Percentiles rank a stretch among this genome's conserved stretches.
phyloP scores from a whole-genome alignment of 2,113 vertebrate species.

The Copsychus sechellarum region DNA sequence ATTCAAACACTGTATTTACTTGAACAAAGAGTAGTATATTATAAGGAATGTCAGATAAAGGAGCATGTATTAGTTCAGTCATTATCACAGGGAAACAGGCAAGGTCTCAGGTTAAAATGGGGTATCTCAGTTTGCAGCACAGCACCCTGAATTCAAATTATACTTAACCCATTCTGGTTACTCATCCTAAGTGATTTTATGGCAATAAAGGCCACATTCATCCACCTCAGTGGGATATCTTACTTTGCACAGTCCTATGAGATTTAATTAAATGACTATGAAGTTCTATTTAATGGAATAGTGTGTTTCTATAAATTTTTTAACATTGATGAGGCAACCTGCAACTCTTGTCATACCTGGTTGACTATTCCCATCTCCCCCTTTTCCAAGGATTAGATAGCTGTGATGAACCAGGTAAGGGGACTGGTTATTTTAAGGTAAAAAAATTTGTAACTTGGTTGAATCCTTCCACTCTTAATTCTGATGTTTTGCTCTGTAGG shows the following conservation, averaged over 20 bases:
- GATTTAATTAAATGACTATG: not conserved
- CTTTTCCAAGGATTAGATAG: not conserved
- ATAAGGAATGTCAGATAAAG: not conserved
- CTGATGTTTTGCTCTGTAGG: not conserved
- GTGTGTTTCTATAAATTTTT: not conserved
- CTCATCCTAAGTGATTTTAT: not conserved
- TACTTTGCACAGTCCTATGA: not conserved
- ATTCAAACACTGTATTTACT: not conserved
- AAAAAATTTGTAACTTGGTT: not conserved
- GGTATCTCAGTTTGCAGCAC: not conserved
- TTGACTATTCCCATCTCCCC: not conserved
- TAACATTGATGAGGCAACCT: not conserved
- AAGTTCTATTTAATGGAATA: not conserved
- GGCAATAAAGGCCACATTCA: not conserved
- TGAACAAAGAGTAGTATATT: not conserved
- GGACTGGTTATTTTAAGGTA: not conserved
- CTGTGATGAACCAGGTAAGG: not conserved
- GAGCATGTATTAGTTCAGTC: not conserved
- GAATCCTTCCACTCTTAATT: not conserved
- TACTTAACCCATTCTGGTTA: not conserved
- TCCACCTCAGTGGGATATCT: not conserved
- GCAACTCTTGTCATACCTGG: not conserved
- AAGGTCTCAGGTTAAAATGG: conserved; percentile 12
- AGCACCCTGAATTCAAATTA: not conserved
- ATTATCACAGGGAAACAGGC: not conserved